Percentiles rank a stretch among this genome's conserved stretches.
Evolutionary conservation across 1,140 invertebrate species (phyloP).

Genomic region (Caenorhabditis brenneri): DNA sequence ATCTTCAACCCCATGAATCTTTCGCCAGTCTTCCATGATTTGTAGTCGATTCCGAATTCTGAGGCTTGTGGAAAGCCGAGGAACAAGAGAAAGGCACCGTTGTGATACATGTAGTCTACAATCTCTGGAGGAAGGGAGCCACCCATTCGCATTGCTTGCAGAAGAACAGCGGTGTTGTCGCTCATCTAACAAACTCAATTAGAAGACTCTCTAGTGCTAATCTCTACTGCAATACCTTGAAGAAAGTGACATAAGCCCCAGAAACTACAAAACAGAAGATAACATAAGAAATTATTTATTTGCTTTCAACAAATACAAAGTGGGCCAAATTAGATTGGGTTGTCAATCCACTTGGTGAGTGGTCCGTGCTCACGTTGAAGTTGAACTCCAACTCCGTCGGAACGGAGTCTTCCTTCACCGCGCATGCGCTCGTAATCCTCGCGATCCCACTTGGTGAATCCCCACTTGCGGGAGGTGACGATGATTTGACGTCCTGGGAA

Average conservation of each 20-base stretch:
- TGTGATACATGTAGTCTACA: slow-evolving; percentile 45
- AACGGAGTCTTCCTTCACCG: slow-evolving; percentile 81
- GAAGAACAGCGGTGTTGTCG: background rate
- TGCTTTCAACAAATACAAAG: slow-evolving; percentile 5
- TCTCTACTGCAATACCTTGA: background rate
- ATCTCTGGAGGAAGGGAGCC: slow-evolving; percentile 28
- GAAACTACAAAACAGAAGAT: background rate
- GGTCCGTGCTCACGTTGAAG: slow-evolving; percentile 91
- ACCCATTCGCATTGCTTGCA: slow-evolving; percentile 32
- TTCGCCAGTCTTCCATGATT: slow-evolving; percentile 87
- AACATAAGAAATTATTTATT: slow-evolving; percentile 42
- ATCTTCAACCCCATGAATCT: slow-evolving; percentile 95
- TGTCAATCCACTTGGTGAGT: slow-evolving; percentile 79
- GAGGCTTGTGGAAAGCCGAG: slow-evolving; percentile 84
- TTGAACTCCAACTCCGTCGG: slow-evolving; percentile 92
- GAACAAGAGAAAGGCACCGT: slow-evolving; percentile 72
- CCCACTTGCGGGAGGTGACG: slow-evolving; percentile 95
- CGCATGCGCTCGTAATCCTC: slow-evolving; percentile 86
- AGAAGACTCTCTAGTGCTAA: background rate
- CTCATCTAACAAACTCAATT: background rate
- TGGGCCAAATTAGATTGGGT: slow-evolving; percentile 56
- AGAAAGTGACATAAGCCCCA: background rate
- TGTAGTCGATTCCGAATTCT: slow-evolving; percentile 95
- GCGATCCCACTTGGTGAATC: slow-evolving; percentile 95
- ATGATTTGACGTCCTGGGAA: slow-evolving; percentile 99